These are phyloP conservation scores for Baronia brevicornis DNA, from an alignment of 2,888 invertebrate genomes.

Conservation along the genomic window DNA sequence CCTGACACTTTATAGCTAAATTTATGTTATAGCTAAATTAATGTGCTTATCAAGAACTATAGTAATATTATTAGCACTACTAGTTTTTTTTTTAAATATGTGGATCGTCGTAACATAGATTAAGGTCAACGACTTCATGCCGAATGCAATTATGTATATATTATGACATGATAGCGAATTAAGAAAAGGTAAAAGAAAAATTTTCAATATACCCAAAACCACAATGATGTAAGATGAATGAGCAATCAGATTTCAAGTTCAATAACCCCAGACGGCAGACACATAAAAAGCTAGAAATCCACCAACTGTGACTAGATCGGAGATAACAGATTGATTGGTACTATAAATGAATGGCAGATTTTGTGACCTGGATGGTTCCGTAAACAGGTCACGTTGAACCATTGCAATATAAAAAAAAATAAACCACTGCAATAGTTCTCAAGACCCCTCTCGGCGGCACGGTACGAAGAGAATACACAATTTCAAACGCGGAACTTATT, in stretches of 20 bases:
- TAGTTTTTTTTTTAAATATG: no score
- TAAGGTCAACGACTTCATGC: no score
- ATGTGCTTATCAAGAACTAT: no score
- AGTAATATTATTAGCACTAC: no score
- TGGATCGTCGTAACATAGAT: no score
- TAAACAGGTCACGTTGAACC: constrained; percentile 55
- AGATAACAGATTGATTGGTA: constrained; percentile 71
- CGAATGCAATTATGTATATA: constrained; percentile 34
- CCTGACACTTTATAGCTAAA: no score
- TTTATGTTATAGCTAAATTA: no score
- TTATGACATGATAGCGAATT: constrained; percentile 38
- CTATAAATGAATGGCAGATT: constrained; percentile 60
- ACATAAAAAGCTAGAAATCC: constrained; percentile 70
- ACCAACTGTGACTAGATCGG: constrained; percentile 61
- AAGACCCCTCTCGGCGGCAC: constrained; percentile 37
- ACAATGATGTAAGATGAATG: constrained; percentile 72
- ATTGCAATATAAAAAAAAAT: constrained; percentile 54
- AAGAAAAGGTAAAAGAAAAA: constrained; percentile 46
- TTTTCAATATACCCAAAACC: constrained; percentile 40
- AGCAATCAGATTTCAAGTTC: constrained; percentile 68
- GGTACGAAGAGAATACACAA: constrained; percentile 41
- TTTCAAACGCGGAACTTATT: constrained; percentile 31
- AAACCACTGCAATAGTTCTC: constrained; percentile 40
- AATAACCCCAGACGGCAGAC: constrained; percentile 65
- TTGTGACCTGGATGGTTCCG: constrained; percentile 51